Conservation (phyloP, 2,797 vertebrate genomes). For the Sardinella longiceps region DNA sequence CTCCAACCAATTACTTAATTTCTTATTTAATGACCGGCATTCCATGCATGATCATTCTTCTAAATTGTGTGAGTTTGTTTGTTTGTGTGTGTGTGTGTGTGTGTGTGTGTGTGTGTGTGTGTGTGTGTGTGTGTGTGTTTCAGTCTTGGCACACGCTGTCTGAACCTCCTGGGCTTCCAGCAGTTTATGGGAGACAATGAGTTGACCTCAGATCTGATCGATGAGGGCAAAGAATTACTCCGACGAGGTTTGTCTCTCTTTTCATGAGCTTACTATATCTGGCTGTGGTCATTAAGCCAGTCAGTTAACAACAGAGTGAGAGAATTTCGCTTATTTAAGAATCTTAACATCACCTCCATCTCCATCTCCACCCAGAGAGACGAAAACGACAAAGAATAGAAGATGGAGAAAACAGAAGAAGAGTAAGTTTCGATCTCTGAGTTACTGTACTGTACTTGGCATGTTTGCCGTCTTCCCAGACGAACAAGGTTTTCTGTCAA, state of each 20-base stretch:
- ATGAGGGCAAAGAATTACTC: constrained; percentile 96
- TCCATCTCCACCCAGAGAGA: constrained; percentile 79
- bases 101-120: not conserved
- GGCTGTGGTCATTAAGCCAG: not conserved
- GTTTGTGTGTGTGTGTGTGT: not conserved
- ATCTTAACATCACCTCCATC: not conserved
- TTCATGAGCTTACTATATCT: not conserved
- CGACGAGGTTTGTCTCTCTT: constrained; percentile 78
- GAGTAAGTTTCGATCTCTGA: constrained; percentile 74
- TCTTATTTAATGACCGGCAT: no score
- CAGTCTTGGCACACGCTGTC: constrained; percentile 94
- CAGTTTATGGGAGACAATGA: constrained; percentile 96
- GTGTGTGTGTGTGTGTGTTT: not conserved
- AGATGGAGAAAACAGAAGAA: constrained; percentile 91
- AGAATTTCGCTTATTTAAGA: not conserved
- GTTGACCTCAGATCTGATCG: constrained; percentile 95
- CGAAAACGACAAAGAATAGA: constrained; percentile 92
- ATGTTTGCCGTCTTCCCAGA: not conserved
- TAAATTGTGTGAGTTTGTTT: not conserved
- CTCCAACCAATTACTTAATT: no score
- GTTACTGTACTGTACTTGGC: no score
- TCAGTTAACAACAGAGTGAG: not conserved
- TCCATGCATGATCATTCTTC: no score
- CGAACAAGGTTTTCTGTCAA: not conserved
- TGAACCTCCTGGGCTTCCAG: constrained; percentile 97